phyloP scores from a whole-genome alignment of 1,140 invertebrate species.

The Cardiocondyla obscurior region DNA sequence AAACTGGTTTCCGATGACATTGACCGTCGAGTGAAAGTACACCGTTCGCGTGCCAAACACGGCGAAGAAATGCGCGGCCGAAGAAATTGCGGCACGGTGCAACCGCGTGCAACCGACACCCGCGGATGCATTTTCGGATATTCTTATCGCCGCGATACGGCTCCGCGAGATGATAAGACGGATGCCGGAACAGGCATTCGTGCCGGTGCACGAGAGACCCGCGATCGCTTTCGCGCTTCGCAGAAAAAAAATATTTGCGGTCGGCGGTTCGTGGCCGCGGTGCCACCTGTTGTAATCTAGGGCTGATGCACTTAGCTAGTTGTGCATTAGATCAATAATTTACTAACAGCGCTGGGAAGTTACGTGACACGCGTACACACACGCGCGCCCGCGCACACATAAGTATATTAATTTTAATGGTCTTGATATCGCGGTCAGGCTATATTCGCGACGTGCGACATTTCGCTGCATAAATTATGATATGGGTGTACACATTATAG shows the following conservation, averaged over 20 bases:
- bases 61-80: neutral
- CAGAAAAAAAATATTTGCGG: neutral
- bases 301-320: neutral
- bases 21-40: conserved; percentile 77
- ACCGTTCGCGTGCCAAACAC: conserved; percentile 8
- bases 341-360: neutral
- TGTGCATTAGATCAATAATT: neutral
- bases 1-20: conserved; percentile 76
- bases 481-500: neutral
- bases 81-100: no score
- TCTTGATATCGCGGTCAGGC: neutral
- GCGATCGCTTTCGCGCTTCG: neutral
- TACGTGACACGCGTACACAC: no score
- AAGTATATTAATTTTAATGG: neutral
- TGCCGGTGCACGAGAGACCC: neutral
- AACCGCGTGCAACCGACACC: neutral
- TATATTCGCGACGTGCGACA: neutral
- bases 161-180: neutral
- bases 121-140: neutral
- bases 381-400: no score
- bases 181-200: no score
- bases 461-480: neutral
- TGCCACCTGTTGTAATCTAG: conserved; percentile 19
- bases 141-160: neutral
- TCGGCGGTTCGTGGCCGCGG: neutral